Conservation (phyloP, 1,140 invertebrate species). For the Lamellibrachia luymesi region DNA sequence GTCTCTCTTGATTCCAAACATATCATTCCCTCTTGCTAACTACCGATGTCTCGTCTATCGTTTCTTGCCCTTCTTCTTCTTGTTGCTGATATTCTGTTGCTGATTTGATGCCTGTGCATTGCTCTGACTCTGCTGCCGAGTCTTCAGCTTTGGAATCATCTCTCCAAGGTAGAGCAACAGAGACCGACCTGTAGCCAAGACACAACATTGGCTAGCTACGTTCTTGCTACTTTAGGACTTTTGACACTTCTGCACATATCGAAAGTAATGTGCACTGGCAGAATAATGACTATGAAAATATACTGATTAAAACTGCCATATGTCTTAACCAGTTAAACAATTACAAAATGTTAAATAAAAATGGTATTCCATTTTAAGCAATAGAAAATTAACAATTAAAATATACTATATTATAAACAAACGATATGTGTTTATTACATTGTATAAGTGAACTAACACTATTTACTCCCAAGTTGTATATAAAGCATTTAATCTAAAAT, state of each 20-base stretch:
- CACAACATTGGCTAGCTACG: neutral
- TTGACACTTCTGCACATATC: neutral
- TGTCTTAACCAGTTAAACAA: neutral
- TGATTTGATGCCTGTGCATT: constrained; percentile 25
- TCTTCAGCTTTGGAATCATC: constrained; percentile 91
- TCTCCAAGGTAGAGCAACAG: constrained; percentile 75
- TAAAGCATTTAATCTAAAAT: too few relatives aligned
- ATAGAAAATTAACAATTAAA: neutral
- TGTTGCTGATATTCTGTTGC: constrained; percentile 26
- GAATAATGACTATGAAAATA: neutral
- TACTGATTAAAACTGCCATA: neutral
- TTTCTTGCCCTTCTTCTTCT: constrained; percentile 46
- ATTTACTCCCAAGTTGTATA: too few relatives aligned
- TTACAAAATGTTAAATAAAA: neutral
- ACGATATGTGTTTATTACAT: neutral
- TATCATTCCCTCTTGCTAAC: neutral
- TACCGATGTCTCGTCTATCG: constrained; percentile 18
- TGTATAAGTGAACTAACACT: neutral
- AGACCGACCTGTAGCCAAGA: constrained; percentile 65
- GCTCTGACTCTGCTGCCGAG: constrained; percentile 47
- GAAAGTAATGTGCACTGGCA: neutral
- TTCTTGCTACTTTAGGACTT: neutral
- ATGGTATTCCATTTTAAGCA: neutral
- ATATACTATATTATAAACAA: neutral
- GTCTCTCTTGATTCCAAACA: neutral